Conservation (phyloP, 2,113 vertebrate species). For the Solenodon paradoxus region DNA sequence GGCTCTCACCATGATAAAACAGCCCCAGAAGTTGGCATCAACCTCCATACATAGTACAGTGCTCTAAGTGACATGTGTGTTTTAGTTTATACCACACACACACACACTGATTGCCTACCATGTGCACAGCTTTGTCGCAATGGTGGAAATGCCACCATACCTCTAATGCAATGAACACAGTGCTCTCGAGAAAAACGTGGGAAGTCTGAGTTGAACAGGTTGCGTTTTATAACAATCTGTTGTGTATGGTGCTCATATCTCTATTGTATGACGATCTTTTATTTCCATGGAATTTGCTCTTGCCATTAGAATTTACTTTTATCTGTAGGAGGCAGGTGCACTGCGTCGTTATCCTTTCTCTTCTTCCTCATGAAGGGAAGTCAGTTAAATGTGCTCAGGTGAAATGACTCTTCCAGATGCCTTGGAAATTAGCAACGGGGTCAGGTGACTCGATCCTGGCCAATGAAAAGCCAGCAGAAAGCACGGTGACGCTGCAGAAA, state of each 20-base stretch:
- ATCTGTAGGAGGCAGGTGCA: neutral
- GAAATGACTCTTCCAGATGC: neutral
- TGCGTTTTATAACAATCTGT: neutral
- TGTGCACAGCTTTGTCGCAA: neutral
- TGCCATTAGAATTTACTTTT: neutral
- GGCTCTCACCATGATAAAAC: neutral
- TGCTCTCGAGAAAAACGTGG: neutral
- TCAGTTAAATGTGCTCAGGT: neutral
- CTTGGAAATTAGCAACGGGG: neutral
- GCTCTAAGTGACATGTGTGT: neutral
- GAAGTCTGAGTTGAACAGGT: neutral
- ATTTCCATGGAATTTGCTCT: neutral
- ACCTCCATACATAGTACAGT: neutral
- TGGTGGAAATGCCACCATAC: neutral
- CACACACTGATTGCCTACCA: neutral
- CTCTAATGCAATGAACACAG: neutral
- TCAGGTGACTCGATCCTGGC: neutral
- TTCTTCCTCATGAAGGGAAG: neutral
- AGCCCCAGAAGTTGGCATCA: neutral
- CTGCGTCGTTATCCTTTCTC: neutral
- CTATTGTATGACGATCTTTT: neutral
- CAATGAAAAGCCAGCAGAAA: neutral
- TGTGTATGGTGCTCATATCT: neutral
- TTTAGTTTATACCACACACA: neutral
- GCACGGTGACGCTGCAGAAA: neutral